Base-by-base conservation (phyloP, 2,888 invertebrate species). In the Sesia apiformis region DNA sequence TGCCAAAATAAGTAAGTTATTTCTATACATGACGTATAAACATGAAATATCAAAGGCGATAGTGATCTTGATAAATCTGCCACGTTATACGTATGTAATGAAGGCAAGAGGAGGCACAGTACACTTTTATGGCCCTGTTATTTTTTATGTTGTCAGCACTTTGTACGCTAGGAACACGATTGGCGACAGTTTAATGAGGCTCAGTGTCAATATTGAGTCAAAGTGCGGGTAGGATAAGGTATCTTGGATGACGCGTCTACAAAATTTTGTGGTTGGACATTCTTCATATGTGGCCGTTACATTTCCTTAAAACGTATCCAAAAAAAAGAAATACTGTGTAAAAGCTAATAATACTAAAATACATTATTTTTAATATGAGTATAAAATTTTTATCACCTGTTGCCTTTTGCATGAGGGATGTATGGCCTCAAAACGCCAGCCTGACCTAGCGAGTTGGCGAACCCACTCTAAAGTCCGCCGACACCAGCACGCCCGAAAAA, bases 141-240 rank as follows among this genome's bases (percentile, higher is more conserved):
- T 82, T 83, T 83, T 84, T 83, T 83, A 84, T 83, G 76, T 72
- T 65, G 70, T 71, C 72, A 72, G 69, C 75, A 75, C 70, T 81
- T 68, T 67, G 64, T 69, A 67, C 54, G 58, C 57, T 49, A 40
- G 54, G 59, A 54, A 63, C 67, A 55, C 60, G 61, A 64, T 61
- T 59, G 64, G 58, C 58, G 59, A 62, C 64, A 58, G 54, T 58
- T 56, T 61, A 57, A 57, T 56, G 58, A 57, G 51, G 54, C 53
- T 55, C 56, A 53, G 55, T 58, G 61, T 55, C 59, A 59, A 60
- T 61, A 57, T 53, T 50, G 58, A 56, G 58, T 60, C 65, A 61
- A 65, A 64, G 56, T 57, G 56, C 54, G 56, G 53, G 7, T 38
- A 8, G 50, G 38, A 39, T 50, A 51, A 43, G 51, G 43, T 46